Conservation (phyloP, 2,888 invertebrate species). For the Drosophila pegasa region DNA sequence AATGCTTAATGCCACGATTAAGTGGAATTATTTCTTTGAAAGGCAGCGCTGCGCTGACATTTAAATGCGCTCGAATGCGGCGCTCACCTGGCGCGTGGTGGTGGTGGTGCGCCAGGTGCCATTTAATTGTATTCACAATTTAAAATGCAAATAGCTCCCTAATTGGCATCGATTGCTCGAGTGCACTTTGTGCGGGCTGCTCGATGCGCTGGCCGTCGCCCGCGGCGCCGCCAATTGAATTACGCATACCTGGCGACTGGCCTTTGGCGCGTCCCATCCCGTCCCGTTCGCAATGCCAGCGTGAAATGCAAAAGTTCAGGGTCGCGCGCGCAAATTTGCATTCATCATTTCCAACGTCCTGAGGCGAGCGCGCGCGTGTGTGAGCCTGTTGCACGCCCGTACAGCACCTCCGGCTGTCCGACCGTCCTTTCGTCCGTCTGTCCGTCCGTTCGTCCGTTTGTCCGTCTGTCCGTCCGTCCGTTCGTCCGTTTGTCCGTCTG, state of each 20-base stretch:
- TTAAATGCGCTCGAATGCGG: background rate
- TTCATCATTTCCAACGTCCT: constrained; percentile 41
- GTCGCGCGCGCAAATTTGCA: constrained; percentile 48
- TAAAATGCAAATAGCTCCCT: constrained; percentile 19
- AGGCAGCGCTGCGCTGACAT: background rate
- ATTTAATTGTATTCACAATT: constrained; percentile 4
- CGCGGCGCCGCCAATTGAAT: constrained; percentile 53
- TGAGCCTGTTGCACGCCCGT: constrained; percentile 20
- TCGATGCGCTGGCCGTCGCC: background rate
- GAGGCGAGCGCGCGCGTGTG: constrained; percentile 20
- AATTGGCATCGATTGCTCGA: constrained; percentile 57
- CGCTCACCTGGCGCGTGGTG: background rate
- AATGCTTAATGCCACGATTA: background rate
- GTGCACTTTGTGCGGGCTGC: constrained; percentile 21
- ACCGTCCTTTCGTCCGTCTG: too few relatives aligned
- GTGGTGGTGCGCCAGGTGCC: constrained; percentile 1
- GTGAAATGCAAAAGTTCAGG: constrained; percentile 73
- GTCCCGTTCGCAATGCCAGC: constrained; percentile 35
- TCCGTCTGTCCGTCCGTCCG: background rate
- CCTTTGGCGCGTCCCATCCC: constrained; percentile 22
- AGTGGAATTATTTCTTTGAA: background rate
- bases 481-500: too few relatives aligned
- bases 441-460: too few relatives aligned
- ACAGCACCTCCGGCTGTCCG: background rate
- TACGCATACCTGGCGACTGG: constrained; percentile 35